Base-by-base conservation (phyloP, 1,140 invertebrate genomes). In the Drosophila subobscura region DNA sequence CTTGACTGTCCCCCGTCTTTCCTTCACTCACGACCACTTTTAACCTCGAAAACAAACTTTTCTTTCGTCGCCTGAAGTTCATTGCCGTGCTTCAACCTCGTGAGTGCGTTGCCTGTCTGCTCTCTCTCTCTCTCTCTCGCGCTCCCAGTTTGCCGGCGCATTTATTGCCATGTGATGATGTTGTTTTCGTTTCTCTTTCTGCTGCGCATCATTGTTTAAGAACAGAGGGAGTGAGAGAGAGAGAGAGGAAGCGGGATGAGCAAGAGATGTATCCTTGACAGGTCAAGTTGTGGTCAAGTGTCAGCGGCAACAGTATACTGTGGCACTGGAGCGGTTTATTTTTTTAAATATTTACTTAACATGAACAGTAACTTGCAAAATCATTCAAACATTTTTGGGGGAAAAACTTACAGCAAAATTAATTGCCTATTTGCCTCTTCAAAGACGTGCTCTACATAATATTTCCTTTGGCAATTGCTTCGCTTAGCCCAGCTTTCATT, bases 1-100 rank as follows among this genome's bases (percentile, higher is more conserved):
- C 10, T 27, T 29, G 50, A 40, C 12, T 33, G 33, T n/a, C 7
- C n/a, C 37, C 51, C 66, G 51, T 37, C 50, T 27, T 8, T 16
- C 44, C 51, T n/a, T 47, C 25, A 27, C 23, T 33, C 44, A 6
- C 14, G 50, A 37, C 37, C 58, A 77, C 37, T 60, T 83, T 72
- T 64, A 81, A 74, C 83, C 83, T 88, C 83, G 81, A 86, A 85
- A 79, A 79, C 65, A 88, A 86, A 81, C 67, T 86, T 85, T 80
- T 64, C 63, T 72, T 64, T 53, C 45, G 63, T 66, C 77, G 63
- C 50, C 77, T 12, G 78, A 86, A 86, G 83, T 86, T 86, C 83
- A 86, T 83, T 86, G 83, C 50, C 83, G 78, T 88, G 76, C 83
- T 64, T 88, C 75, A 81, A 83, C 81, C 83, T 88, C 71, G 57